Evolutionary conservation across 2,888 invertebrate genomes (phyloP).

Genomic region (Drosophila helvetica): DNA sequence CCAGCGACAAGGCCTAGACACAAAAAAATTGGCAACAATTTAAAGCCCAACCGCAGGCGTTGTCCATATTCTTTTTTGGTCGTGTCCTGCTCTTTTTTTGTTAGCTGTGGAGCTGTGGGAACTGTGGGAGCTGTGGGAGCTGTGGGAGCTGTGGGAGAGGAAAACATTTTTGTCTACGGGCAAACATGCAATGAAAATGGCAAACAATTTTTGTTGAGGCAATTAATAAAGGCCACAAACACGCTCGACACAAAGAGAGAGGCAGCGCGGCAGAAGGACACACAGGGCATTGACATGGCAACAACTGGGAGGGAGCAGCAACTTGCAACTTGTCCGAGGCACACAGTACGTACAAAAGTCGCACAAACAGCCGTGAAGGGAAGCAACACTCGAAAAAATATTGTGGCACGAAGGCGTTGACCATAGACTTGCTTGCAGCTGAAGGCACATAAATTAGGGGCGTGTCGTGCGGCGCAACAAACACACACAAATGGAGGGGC

Average conservation of each 20-base stretch:
- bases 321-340: slow-evolving; percentile 22
- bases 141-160: slow-evolving; percentile 47
- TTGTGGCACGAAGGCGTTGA: slow-evolving; percentile 57
- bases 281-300: slow-evolving; percentile 66
- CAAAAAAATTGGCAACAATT: slow-evolving; percentile 68
- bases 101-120: slow-evolving; percentile 46
- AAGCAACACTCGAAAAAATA: slow-evolving; percentile 28
- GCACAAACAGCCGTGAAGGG: slow-evolving; percentile 25
- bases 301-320: slow-evolving; percentile 26
- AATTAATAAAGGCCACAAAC: slow-evolving; percentile 73
- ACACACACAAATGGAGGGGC: slow-evolving; percentile 9
- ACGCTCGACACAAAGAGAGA: slow-evolving; percentile 20
- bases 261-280: slow-evolving; percentile 20
- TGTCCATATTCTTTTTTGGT: slow-evolving; percentile 44
- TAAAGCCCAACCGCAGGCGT: slow-evolving; percentile 69
- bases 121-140: slow-evolving; percentile 48
- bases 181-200: slow-evolving; percentile 56
- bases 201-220: slow-evolving; percentile 74
- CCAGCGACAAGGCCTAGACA: slow-evolving; percentile 26
- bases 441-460: slow-evolving; percentile 76
- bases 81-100: slow-evolving; percentile 13
- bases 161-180: slow-evolving; percentile 29
- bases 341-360: slow-evolving; percentile 12
- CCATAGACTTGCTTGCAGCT: slow-evolving; percentile 65
- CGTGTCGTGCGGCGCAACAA: slow-evolving; percentile 52